These are phyloP conservation scores for Parotocinclus haroldoi DNA, from an alignment of 2,797 vertebrate species.

Conservation along the genomic window DNA sequence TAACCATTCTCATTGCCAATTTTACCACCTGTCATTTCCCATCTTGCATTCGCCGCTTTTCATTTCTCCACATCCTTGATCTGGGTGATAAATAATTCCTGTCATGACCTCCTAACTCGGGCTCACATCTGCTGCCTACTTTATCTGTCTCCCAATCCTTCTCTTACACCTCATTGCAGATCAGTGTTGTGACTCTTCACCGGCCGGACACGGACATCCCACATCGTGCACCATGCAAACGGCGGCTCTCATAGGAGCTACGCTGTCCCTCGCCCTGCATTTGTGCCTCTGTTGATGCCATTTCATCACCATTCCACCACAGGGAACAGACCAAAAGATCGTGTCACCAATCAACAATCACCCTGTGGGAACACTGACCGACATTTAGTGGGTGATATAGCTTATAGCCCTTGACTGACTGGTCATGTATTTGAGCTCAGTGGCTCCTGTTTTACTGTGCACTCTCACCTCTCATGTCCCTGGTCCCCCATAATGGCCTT, in stretches of 20 bases:
- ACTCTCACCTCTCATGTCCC: not conserved
- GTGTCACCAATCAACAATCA: no score
- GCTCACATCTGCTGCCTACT: constrained; percentile 18
- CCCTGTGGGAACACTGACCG: no score
- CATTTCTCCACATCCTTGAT: constrained; percentile 4
- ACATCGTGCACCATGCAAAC: constrained; percentile 22
- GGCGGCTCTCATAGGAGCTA: constrained; percentile 38
- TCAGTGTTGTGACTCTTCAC: constrained; percentile 48
- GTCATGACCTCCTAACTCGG: constrained; percentile 19
- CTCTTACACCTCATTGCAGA: constrained; percentile 45
- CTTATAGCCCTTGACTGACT: not conserved
- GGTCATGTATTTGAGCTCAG: constrained; percentile 10
- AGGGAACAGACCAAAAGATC: constrained; percentile 20
- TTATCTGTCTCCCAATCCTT: constrained; percentile 5
- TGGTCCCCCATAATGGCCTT: no score
- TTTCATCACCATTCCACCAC: constrained; percentile 29
- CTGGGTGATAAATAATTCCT: not conserved
- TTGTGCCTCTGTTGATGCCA: constrained; percentile 51
- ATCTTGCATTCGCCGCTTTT: constrained; percentile 1
- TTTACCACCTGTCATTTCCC: constrained; percentile 1
- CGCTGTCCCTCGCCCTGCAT: constrained; percentile 45
- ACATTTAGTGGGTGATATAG: no score
- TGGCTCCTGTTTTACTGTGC: constrained; percentile 3
- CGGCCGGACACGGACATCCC: constrained; percentile 39
- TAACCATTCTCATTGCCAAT: not conserved